Base-by-base conservation (phyloP, 2,888 invertebrate species). In the Hoplodrina ambigua region DNA sequence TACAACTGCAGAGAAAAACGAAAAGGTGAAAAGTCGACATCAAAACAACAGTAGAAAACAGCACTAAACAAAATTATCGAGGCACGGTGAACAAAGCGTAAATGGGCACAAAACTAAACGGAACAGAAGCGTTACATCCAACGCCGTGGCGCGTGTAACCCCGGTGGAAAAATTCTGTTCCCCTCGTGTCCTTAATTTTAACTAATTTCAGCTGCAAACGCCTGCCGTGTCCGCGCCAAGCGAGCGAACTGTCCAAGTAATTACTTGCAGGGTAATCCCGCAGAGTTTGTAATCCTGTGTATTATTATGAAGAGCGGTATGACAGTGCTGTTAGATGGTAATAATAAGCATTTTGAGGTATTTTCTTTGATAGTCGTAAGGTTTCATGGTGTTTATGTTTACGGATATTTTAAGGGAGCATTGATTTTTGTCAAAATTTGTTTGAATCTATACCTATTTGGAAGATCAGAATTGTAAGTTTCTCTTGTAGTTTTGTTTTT, bases 181-280 rank as follows among this genome's bases (percentile, higher is more conserved):
- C 81, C 78, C 75, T 66, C 66, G 57, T 66, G 78, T 69, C 69
- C 84, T 83, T 87, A 88, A 89, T 87, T 89, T 86, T 77, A 83
- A 84, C 87, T 85, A 87, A 90, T 89, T 89, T 85, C 78, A 69
- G 83, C 70, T 81, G 78, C 67, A 77, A 86, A 86, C 80, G 81
- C 79, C 63, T 66, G 77, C 72, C 71, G 69, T 77, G 75, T 82
- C 74, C 79, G 71, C 74, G 75, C 79, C 81, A 84, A 84, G 75
- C 82, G 79, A 71, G 80, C 77, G 65, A 84, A 89, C 85, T 86
- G 89, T 87, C 87, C 85, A 86, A 89, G 87, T 90, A 90, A 91
- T 90, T 90, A 91, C 85, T 85, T 85, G 69, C 74, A 73, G 69
- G 67, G 81, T 86, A 87, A 89, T 86, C 85, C 86, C 82, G 71